Conservation (phyloP, 2,888 invertebrate species). For the Arctia plantaginis region DNA sequence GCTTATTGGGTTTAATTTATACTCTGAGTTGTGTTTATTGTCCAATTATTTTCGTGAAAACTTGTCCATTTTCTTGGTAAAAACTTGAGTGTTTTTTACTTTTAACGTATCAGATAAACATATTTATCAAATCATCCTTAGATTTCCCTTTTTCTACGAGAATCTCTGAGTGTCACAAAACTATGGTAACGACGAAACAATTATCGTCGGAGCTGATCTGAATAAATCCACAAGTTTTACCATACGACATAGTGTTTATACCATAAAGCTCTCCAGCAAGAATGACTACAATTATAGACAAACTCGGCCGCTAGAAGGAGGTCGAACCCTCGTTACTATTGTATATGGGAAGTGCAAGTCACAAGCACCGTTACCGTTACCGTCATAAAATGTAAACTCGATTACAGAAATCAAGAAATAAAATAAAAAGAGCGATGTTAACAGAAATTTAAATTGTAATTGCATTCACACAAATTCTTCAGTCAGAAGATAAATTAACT, state of each 20-base stretch:
- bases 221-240: no score
- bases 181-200: background rate
- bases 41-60: background rate
- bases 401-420: background rate
- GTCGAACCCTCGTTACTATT: background rate
- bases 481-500: conserved; percentile 28
- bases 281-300: background rate
- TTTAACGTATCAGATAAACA: background rate
- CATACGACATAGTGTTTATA: background rate
- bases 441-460: conserved; percentile 24
- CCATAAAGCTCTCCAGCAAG: background rate
- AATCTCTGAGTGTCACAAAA: background rate
- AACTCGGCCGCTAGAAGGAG: background rate
- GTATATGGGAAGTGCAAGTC: background rate
- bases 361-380: background rate
- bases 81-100: background rate
- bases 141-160: background rate
- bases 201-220: background rate
- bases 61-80: background rate
- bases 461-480: conserved; percentile 36
- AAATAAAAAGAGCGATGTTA: conserved; percentile 14
- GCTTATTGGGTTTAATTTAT: conserved; percentile 19
- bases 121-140: background rate
- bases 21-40: background rate
- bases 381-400: background rate